Base-by-base conservation (phyloP, 2,888 invertebrate genomes). In the Hyalella azteca region DNA sequence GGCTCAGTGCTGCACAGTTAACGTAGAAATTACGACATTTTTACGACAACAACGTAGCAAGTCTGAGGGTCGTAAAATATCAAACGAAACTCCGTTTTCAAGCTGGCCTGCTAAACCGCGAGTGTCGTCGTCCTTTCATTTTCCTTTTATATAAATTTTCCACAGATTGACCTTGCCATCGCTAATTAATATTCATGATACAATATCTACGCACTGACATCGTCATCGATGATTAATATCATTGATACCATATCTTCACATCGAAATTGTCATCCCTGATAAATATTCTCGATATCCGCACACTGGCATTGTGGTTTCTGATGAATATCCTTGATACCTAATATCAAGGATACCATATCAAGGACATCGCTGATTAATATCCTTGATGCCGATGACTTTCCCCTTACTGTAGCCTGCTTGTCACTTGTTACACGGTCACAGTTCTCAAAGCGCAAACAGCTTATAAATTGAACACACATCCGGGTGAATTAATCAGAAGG, bases 371-470 rank as follows among this genome's bases (percentile, higher is more conserved):
- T 66, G 66, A 66, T 66, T 66, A 66, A 66, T 66, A 66, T 66
- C 66, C 66, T n/a, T 36, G 29, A 36, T 32, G 66, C 66, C 36
- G 32, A 66, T 15, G 66, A 66, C 66, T 36, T 66, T 36, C n/a
- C n/a, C 36, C 36, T 66, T 36, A 66, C 66, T 32, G 66, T 66
- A 66, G 66, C 36, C 32, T 29, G 36, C 29, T 36, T 66, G 66
- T 36, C 66, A 66, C 66, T 66, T 66, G 66, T 66, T 66, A 66
- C 66, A 66, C n/a, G 66, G 66, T 66, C 54, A n/a, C n/a, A n/a
- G n/a, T n/a, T n/a, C n/a, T n/a, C n/a, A n/a, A n/a, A n/a, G n/a
- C n/a, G n/a, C n/a, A n/a, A n/a, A n/a, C n/a, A n/a, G n/a, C n/a
- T n/a, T n/a, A n/a, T n/a, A n/a, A n/a, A n/a, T n/a, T n/a, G n/a